Conservation (phyloP, 2,888 invertebrate species). For the Autographa gamma region DNA sequence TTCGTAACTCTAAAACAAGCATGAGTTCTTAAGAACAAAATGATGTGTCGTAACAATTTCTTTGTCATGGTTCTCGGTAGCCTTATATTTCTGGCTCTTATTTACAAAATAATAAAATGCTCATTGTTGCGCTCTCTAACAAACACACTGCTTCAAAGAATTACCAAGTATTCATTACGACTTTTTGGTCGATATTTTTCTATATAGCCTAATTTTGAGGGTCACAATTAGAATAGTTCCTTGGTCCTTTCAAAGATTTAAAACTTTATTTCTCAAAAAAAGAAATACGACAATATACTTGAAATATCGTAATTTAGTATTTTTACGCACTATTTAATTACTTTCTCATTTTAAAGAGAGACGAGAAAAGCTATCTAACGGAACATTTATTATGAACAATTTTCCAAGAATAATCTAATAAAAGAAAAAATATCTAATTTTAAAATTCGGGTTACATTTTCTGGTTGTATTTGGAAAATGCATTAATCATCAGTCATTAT, state of each 20-base stretch:
- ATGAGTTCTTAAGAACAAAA: slow-evolving; percentile 48
- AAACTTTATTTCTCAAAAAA: no score
- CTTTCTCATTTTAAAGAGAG: no score
- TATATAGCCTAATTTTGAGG: neutral
- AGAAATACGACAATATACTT: no score
- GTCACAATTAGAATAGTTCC: no score
- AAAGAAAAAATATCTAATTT: no score
- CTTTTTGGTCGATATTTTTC: neutral
- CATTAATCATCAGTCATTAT: slow-evolving; percentile 3
- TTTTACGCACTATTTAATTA: no score
- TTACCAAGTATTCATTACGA: slow-evolving; percentile 19
- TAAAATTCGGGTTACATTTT: neutral
- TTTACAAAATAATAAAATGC: slow-evolving; percentile 60
- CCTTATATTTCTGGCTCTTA: slow-evolving; percentile 45
- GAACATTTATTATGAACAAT: no score
- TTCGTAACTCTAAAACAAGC: slow-evolving; percentile 48
- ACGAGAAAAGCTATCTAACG: no score
- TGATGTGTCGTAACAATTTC: slow-evolving; percentile 57
- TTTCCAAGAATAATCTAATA: no score
- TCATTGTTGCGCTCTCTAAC: slow-evolving; percentile 46
- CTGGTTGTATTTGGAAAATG: neutral
- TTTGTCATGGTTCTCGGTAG: slow-evolving; percentile 66
- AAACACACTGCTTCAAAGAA: slow-evolving; percentile 41
- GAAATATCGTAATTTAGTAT: no score
- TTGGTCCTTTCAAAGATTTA: no score